Evolutionary conservation across 1,140 invertebrate species (phyloP).

Genomic region (Drosophila athabasca): DNA sequence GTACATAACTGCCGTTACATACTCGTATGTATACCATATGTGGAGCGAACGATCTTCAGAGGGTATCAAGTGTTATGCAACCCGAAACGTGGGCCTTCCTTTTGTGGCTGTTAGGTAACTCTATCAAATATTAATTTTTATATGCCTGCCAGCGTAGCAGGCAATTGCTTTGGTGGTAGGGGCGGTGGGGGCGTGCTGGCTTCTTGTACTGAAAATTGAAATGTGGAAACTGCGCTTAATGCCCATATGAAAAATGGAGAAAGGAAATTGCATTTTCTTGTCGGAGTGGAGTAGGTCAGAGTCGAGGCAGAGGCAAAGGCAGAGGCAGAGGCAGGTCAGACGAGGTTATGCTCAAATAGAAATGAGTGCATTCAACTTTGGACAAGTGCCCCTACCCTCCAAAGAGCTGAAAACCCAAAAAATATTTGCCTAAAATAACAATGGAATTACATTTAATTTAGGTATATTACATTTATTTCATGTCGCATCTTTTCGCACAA

Average conservation of each 20-base stretch:
- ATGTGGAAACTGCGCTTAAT: slow-evolving; percentile 78
- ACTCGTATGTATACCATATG: not conserved
- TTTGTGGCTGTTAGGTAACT: slow-evolving; percentile 34
- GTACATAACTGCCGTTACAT: too few species aligned
- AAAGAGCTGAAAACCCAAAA: slow-evolving; percentile 12
- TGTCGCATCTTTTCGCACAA: too few species aligned
- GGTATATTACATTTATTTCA: too few species aligned
- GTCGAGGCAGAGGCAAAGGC: not conserved
- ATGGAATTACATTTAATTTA: too few species aligned
- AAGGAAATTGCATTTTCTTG: slow-evolving; percentile 76
- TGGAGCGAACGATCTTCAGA: too few species aligned
- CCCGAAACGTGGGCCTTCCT: too few species aligned
- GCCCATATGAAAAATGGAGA: slow-evolving; percentile 77
- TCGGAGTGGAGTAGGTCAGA: slow-evolving; percentile 40
- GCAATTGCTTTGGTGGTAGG: slow-evolving; percentile 1
- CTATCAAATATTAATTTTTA: slow-evolving; percentile 79
- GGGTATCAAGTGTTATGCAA: too few species aligned
- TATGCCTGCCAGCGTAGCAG: slow-evolving; percentile 57
- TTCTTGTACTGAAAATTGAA: slow-evolving; percentile 66
- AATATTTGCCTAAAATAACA: too few species aligned
- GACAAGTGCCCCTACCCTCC: slow-evolving; percentile 40
- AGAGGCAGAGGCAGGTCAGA: slow-evolving; percentile 33
- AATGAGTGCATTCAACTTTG: slow-evolving; percentile 74
- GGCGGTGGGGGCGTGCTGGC: not conserved
- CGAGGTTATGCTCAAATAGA: slow-evolving; percentile 61